A percentile compares a stretch with the other conserved stretches of the same genome.
These are phyloP conservation scores for Hiodon tergisus DNA, from an alignment of 2,113 vertebrate species.

Conservation along the genomic window DNA sequence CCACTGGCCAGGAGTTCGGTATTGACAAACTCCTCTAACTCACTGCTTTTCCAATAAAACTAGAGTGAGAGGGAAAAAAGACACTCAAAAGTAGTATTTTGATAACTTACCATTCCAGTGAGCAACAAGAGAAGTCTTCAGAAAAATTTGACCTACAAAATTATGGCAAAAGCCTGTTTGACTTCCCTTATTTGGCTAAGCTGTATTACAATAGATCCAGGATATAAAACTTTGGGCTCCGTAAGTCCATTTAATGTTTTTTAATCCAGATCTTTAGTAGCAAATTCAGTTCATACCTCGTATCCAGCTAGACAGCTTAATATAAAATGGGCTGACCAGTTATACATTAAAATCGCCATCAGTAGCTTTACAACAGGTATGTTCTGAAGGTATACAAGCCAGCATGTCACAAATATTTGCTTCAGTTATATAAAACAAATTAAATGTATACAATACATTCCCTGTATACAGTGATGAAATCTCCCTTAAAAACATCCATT, in stretches of 20 bases:
- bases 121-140: neutral
- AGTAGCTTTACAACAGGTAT: constrained; percentile 3
- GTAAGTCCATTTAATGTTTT: constrained; percentile 6
- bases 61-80: neutral
- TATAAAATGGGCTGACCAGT: constrained; percentile 13
- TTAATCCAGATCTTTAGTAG: constrained; percentile 27
- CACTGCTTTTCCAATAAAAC: no score
- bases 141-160: neutral
- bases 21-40: no score
- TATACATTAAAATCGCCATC: constrained; percentile 8
- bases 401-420: neutral
- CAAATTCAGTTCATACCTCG: constrained; percentile 28
- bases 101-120: neutral
- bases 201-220: neutral
- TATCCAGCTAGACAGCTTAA: constrained; percentile 25
- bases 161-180: neutral
- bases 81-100: neutral
- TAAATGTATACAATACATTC: constrained; percentile 12
- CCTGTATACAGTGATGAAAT: constrained; percentile 11
- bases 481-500: neutral
- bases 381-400: neutral
- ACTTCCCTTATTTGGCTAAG: neutral
- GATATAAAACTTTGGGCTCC: neutral
- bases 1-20: no score
- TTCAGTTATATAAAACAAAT: constrained; percentile 13